Evolutionary conservation across 2,797 vertebrate species (phyloP).

Genomic region (Erpetoichthys calabaricus): DNA sequence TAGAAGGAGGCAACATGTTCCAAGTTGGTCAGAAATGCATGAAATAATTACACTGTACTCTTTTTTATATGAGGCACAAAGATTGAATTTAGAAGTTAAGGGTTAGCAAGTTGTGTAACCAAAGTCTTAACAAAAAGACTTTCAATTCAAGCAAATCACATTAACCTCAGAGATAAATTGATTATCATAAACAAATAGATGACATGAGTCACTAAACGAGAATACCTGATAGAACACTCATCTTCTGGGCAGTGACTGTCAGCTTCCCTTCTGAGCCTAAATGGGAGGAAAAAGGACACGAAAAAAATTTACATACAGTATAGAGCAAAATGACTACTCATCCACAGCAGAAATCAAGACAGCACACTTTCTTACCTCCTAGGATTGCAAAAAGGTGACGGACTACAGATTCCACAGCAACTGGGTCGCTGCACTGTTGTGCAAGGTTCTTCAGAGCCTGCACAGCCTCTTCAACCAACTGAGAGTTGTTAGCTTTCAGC

Average conservation of each 20-base stretch:
- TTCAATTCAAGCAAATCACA: too few species aligned
- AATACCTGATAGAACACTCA: slow-evolving; percentile 85
- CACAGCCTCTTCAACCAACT: slow-evolving; percentile 82
- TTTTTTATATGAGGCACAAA: too few species aligned
- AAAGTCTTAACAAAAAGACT: too few species aligned
- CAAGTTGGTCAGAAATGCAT: too few species aligned
- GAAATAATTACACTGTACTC: too few species aligned
- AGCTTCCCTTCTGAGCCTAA: slow-evolving; percentile 92
- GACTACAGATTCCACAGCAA: slow-evolving; percentile 63
- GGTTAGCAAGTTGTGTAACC: too few species aligned
- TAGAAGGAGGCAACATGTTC: too few species aligned
- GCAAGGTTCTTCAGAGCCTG: slow-evolving; percentile 78
- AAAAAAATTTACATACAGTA: not conserved
- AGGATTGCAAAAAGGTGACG: slow-evolving; percentile 84
- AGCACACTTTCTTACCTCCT: slow-evolving; percentile 58
- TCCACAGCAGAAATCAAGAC: not conserved
- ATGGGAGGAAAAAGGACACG: slow-evolving; percentile 10
- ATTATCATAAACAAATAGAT: too few species aligned
- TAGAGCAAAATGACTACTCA: accelerated
- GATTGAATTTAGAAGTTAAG: too few species aligned
- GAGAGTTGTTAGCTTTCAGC: slow-evolving; percentile 80
- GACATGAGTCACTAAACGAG: not conserved
- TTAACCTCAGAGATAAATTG: too few species aligned
- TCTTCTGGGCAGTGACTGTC: slow-evolving; percentile 83
- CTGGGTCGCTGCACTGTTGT: slow-evolving; percentile 79